phyloP scores from a whole-genome alignment of 2,113 vertebrate genomes.

The Psophia crepitans region DNA sequence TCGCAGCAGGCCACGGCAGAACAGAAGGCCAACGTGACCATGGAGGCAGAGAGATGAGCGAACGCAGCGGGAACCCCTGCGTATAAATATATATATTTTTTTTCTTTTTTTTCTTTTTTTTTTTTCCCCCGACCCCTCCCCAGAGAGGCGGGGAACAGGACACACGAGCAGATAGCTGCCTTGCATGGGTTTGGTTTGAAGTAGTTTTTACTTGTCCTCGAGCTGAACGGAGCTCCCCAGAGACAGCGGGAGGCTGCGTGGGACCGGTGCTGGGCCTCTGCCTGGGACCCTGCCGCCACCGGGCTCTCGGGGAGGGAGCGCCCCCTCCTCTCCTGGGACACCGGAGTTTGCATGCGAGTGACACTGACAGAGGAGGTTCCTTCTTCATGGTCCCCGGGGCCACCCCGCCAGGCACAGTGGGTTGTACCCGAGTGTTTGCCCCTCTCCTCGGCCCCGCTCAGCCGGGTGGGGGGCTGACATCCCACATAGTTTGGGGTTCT shows the following conservation, averaged over 20 bases:
- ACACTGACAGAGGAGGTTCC: not conserved
- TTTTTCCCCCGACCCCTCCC: no score
- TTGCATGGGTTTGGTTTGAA: conserved; percentile 71
- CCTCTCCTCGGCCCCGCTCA: not conserved
- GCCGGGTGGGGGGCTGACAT: not conserved
- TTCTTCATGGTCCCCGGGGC: not conserved
- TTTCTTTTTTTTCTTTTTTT: not conserved
- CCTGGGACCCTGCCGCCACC: not conserved
- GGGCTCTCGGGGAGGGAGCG: not conserved
- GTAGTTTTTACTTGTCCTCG: conserved; percentile 62
- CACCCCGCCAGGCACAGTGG: not conserved
- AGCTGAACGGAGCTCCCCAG: conserved; percentile 60
- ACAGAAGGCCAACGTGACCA: conserved; percentile 89
- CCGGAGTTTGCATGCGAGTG: conserved; percentile 53
- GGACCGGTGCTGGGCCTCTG: conserved; percentile 1
- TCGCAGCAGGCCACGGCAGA: conserved; percentile 81
- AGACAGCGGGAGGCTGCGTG: conserved; percentile 49
- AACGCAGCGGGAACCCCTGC: conserved; percentile 56
- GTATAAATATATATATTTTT: conserved; percentile 21
- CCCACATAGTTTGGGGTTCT: not conserved
- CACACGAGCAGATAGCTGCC: conserved; percentile 50
- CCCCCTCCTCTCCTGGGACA: conserved; percentile 1
- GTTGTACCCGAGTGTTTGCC: not conserved
- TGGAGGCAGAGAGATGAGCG: conserved; percentile 97
- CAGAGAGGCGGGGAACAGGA: conserved; percentile 42